Conservation (phyloP, 2,888 invertebrate species). For the Cremastinae sp. region DNA sequence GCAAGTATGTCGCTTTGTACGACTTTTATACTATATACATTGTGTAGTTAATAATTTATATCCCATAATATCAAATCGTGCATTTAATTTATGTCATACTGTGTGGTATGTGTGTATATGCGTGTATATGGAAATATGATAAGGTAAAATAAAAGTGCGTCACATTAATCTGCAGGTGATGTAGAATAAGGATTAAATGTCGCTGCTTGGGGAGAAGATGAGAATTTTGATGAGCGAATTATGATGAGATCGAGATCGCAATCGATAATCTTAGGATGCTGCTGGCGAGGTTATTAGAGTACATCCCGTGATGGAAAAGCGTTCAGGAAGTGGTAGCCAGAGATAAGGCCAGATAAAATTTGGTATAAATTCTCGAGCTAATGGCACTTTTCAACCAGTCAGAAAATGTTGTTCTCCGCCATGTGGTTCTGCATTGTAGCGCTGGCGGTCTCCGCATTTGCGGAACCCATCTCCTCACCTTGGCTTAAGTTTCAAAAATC, state of each 20-base stretch:
- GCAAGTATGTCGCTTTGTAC: no score
- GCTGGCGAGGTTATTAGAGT: background rate
- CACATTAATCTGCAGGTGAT: background rate
- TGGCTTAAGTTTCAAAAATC: conserved; percentile 63
- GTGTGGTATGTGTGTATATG: no score
- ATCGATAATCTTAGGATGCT: background rate
- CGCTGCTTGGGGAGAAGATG: no score
- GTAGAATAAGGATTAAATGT: background rate
- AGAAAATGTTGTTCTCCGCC: conserved; percentile 68
- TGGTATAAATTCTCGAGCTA: conserved; percentile 67
- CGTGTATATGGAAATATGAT: no score
- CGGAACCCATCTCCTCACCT: conserved; percentile 68
- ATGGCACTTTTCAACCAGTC: conserved; percentile 47
- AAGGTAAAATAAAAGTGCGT: no score
- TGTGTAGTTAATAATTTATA: no score
- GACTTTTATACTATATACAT: no score
- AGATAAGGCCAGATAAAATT: background rate
- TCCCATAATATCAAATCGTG: no score
- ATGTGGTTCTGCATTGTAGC: conserved; percentile 65
- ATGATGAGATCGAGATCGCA: background rate
- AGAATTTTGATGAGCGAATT: no score
- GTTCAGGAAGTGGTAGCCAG: no score
- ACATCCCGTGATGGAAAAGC: background rate
- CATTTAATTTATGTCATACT: no score
- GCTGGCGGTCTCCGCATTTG: conserved; percentile 60